A percentile compares a stretch with the other conserved stretches of the same genome.
Evolutionary conservation across 2,113 vertebrate species (phyloP).

Genomic region (Corydoras maculifer): DNA sequence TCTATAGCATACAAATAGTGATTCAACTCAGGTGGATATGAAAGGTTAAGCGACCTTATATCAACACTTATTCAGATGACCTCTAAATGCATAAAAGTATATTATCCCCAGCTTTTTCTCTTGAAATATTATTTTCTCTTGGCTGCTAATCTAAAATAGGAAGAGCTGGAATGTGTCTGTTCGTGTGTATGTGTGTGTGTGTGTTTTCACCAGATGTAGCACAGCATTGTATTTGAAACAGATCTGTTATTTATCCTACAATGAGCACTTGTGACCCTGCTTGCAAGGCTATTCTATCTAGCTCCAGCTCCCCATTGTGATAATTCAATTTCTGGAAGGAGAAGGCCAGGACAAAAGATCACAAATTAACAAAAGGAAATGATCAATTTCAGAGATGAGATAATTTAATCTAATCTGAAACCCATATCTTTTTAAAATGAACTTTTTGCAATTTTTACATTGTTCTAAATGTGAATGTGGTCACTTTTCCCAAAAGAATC

Average conservation of each 20-base stretch:
- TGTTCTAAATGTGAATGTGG: no score
- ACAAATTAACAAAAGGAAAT: conserved; percentile 20
- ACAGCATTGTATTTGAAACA: conserved; percentile 25
- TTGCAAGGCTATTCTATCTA: background rate
- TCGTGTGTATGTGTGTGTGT: background rate
- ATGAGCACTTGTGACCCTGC: background rate
- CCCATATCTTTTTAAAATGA: background rate
- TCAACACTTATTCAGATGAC: conserved; percentile 40
- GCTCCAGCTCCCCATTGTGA: background rate
- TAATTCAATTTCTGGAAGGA: background rate
- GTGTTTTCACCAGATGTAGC: conserved; percentile 14
- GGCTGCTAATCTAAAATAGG: background rate
- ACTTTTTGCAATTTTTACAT: background rate
- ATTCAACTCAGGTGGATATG: conserved; percentile 18
- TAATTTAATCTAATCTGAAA: background rate
- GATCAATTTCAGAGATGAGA: conserved; percentile 10
- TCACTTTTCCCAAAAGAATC: no score
- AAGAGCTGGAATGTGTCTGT: background rate
- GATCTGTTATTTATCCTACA: conserved; percentile 11
- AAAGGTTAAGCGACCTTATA: conserved; percentile 15
- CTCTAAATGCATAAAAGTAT: conserved; percentile 40
- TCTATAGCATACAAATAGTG: conserved; percentile 31
- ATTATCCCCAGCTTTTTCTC: conserved; percentile 18
- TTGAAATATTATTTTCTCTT: background rate
- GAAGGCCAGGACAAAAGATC: background rate